Percentiles rank a stretch among this genome's conserved stretches.
Conservation (phyloP, 2,113 vertebrate species). For the Macroglossus sobrinus region DNA sequence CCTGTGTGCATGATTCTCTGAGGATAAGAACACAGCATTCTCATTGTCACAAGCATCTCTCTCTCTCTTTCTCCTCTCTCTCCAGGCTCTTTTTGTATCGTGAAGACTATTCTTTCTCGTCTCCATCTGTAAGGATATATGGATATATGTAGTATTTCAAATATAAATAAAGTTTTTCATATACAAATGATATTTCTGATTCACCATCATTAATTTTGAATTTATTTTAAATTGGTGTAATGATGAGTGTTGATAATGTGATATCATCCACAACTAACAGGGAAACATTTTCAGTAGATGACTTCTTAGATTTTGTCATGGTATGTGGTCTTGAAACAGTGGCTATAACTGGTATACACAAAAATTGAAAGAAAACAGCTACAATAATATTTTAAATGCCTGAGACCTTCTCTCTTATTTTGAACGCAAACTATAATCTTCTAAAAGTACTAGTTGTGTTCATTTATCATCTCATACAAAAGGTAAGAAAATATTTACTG, state of each 20-base stretch:
- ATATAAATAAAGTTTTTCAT: neutral
- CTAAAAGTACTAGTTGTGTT: neutral
- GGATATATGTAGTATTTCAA: neutral
- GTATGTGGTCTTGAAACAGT: neutral
- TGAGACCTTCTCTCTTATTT: neutral
- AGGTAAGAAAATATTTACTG: neutral
- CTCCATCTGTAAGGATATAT: neutral
- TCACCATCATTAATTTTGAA: neutral
- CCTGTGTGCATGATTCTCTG: neutral
- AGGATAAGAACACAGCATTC: neutral
- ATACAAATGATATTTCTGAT: neutral
- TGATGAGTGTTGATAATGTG: neutral
- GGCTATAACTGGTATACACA: neutral
- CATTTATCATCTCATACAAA: neutral
- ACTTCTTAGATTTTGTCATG: neutral
- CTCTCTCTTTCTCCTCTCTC: neutral
- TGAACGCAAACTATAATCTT: conserved; percentile 16
- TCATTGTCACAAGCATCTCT: neutral
- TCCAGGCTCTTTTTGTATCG: neutral
- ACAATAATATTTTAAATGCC: neutral
- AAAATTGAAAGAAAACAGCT: neutral
- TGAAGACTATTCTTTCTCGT: neutral
- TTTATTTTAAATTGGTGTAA: neutral
- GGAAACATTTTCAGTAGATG: neutral
- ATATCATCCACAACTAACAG: neutral